A percentile compares a stretch with the other conserved stretches of the same genome.
Conservation (phyloP, 1,140 invertebrate species). For the Drosophila punjabiensis region DNA sequence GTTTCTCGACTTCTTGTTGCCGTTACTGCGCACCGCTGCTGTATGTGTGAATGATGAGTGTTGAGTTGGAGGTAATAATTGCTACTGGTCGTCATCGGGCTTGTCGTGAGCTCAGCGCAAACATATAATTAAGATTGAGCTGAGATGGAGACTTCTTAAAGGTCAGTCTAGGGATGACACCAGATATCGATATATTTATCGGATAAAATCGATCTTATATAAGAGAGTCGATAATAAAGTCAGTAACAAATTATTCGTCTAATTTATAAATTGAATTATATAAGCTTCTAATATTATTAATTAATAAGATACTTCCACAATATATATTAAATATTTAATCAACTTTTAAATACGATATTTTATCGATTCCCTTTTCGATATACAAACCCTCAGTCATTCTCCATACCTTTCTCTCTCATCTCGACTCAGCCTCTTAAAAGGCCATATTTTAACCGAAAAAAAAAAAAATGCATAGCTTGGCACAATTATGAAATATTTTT, state of each 20-base stretch:
- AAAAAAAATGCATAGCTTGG: constrained; percentile 73
- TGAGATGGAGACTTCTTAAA: constrained; percentile 44
- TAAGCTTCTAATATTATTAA: neutral
- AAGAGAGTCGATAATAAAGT: neutral
- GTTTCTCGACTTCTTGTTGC: neutral
- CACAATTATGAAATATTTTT: constrained; percentile 84
- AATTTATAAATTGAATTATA: neutral
- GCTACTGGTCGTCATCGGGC: constrained; percentile 78
- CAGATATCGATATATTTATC: neutral
- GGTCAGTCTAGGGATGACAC: constrained; percentile 46
- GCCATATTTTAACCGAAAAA: constrained; percentile 67
- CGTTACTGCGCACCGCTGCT: neutral
- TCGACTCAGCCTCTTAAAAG: constrained; percentile 50
- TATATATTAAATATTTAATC: neutral
- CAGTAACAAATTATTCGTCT: neutral
- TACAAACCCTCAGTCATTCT: neutral
- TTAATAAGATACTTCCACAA: neutral
- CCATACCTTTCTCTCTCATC: constrained; percentile 6
- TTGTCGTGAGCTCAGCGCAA: constrained; percentile 53
- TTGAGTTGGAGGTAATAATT: constrained; percentile 77
- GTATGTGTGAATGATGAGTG: constrained; percentile 75
- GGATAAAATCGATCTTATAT: neutral
- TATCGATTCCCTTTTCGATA: neutral
- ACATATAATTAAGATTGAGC: constrained; percentile 74
- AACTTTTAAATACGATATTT: neutral